Base-by-base conservation (phyloP, 2,888 invertebrate genomes). In the Ommatoiulus sabulosus region DNA sequence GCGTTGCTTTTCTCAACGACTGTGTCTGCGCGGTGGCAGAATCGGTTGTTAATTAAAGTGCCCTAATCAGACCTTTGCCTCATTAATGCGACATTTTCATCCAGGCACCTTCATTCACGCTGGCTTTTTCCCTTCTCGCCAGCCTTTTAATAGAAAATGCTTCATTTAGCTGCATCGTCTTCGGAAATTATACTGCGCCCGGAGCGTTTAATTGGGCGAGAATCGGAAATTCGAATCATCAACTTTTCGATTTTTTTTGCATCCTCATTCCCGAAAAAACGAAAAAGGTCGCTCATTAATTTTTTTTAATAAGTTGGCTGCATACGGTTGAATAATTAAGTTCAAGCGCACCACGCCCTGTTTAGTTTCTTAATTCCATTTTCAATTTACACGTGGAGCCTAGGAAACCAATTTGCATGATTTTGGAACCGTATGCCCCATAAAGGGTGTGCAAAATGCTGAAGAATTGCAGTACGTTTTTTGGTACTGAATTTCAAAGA, bases 61-160 rank as follows among this genome's bases (percentile, higher is more conserved):
- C 80, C 80, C 80, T 80, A 80, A 80, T 80, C 80, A 80, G 80
- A 80, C 80, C 80, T 80, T 80, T 35, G 80, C 80, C 80, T 80
- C 80, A 80, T 80, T 80, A 80, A 80, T 80, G 80, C 80, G 80
- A 80, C 80, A 35, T 80, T 80, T 52, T 80, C 80, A 80, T 80
- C 35, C 35, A 80, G 80, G 80, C 35, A 80, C 35, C 20, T 20
- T 72, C n/a, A n/a, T n/a, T n/a, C 72, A 72, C 72, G 72, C 72
- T 24, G 72, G 72, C 72, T 72, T 35, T 80, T n/a, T 80, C 80
- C 24, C 80, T 80, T 24, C 72, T 20, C 72, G 20, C 20, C 1
- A 72, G 20, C 20, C n/a, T 80, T 80, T 24, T 80, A 80, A 80
- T 80, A 35, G 80, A 80, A 80, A 80, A 35, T 12, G 80, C 20